Percentiles rank a stretch among this genome's conserved stretches.
phyloP scores from a whole-genome alignment of 2,113 vertebrate species.

The Clarias gariepinus region DNA sequence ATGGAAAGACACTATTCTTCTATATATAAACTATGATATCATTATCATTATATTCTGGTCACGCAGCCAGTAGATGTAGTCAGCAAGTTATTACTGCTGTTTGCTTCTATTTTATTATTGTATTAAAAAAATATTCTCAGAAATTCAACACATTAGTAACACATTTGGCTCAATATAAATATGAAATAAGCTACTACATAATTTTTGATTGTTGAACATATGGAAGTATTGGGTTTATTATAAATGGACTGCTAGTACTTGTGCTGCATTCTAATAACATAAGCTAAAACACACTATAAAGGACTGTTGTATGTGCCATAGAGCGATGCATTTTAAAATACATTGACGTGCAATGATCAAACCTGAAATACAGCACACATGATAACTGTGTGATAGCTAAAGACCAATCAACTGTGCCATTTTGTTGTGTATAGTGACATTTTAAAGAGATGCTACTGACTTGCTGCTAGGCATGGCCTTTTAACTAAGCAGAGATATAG shows the following conservation, averaged over 20 bases:
- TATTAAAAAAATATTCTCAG: not conserved
- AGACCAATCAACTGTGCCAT: not conserved
- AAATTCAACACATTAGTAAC: not conserved
- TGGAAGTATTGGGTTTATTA: not conserved
- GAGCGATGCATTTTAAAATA: not conserved
- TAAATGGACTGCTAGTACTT: not conserved
- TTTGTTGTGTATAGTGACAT: not conserved
- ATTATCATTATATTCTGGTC: conserved; percentile 11
- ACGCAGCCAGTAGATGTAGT: not conserved
- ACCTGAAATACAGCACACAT: not conserved
- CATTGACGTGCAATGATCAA: not conserved
- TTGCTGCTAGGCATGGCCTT: not conserved
- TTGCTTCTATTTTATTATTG: not conserved
- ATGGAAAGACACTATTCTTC: not conserved
- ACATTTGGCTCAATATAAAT: not conserved
- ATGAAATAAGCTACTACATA: not conserved
- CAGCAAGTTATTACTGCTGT: not conserved
- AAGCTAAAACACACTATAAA: not conserved
- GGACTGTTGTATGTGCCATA: not conserved
- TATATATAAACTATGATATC: conserved; percentile 35
- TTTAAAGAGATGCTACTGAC: conserved; percentile 11
- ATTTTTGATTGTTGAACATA: not conserved
- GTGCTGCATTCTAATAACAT: not conserved
- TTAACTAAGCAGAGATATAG: not conserved
- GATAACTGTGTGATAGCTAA: not conserved